A percentile compares a stretch with the other conserved stretches of the same genome.
Evolutionary conservation across 2,888 invertebrate species (phyloP).

Genomic region (Lithophane socia): DNA sequence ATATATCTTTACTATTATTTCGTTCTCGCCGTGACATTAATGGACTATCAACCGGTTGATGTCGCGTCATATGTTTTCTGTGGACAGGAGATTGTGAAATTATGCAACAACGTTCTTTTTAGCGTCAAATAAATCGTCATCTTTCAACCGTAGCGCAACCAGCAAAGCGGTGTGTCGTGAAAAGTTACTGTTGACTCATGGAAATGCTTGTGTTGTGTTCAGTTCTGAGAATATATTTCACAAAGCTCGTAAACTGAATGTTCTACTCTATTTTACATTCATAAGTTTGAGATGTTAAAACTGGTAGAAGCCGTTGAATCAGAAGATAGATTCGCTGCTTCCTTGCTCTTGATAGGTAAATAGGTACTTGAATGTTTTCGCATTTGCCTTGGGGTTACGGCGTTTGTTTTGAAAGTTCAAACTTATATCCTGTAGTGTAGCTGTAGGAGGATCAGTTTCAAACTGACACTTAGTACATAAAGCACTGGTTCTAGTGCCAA

Average conservation of each 20-base stretch:
- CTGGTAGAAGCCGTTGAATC: neutral
- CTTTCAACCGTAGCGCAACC: conserved; percentile 31
- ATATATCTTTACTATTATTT: conserved; percentile 74
- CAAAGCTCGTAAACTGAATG: conserved; percentile 41
- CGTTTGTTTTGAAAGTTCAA: too few species aligned
- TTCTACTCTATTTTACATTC: conserved; percentile 36
- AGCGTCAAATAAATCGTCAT: conserved; percentile 58
- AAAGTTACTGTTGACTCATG: conserved; percentile 41
- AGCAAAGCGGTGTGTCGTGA: conserved; percentile 10
- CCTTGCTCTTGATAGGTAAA: too few species aligned
- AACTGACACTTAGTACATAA: too few species aligned
- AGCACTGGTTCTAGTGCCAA: neutral
- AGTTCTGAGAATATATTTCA: conserved; percentile 37
- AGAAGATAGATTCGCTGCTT: neutral
- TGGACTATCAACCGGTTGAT: conserved; percentile 76
- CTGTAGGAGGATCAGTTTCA: neutral
- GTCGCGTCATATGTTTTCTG: conserved; percentile 68
- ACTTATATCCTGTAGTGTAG: too few species aligned
- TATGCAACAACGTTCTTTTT: conserved; percentile 58
- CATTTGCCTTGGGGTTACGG: too few species aligned
- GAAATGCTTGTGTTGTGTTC: conserved; percentile 35
- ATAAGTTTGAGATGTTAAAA: conserved; percentile 23
- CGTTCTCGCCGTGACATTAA: conserved; percentile 78
- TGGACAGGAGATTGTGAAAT: conserved; percentile 57
- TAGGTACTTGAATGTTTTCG: too few species aligned